Percentiles rank a stretch among this genome's conserved stretches.
These are phyloP conservation scores for Temnothorax longispinosus DNA, from an alignment of 1,140 invertebrate genomes.

Conservation along the genomic window DNA sequence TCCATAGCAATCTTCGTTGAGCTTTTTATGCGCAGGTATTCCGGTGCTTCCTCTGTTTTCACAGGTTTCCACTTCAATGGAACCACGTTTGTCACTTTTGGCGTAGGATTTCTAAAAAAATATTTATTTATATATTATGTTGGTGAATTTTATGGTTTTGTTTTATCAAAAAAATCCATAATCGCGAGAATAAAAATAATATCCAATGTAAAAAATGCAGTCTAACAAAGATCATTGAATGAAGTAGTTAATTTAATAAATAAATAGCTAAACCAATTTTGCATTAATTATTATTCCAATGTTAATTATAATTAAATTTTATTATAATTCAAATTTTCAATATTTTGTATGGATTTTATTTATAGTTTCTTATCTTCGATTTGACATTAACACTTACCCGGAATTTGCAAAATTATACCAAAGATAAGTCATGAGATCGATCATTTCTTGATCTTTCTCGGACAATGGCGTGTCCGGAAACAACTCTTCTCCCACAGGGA, in stretches of 20 bases:
- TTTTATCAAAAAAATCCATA: neutral
- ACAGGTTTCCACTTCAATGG: conserved; percentile 85
- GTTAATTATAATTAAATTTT: neutral
- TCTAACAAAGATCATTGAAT: neutral
- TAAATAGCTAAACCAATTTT: neutral
- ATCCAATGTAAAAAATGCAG: neutral
- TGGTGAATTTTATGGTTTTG: neutral
- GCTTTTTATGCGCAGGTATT: conserved; percentile 84
- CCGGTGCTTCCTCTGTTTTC: conserved; percentile 77
- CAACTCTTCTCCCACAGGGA: conserved; percentile 88
- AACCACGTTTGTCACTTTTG: conserved; percentile 76
- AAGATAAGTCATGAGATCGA: conserved; percentile 87
- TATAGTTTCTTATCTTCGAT: neutral
- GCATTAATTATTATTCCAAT: neutral
- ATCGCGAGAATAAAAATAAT: neutral
- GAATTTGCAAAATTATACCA: conserved; percentile 91
- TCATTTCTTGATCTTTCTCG: conserved; percentile 84
- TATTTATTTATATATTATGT: neutral
- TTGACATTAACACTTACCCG: conserved; percentile 85
- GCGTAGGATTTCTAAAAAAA: conserved; percentile 85
- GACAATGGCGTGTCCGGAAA: conserved; percentile 85
- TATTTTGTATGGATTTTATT: neutral
- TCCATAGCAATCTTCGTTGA: conserved; percentile 79
- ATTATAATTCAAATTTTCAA: neutral
- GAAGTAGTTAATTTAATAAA: neutral